Conservation (phyloP, 2,113 vertebrate species). For the Girardinichthys multiradiatus region DNA sequence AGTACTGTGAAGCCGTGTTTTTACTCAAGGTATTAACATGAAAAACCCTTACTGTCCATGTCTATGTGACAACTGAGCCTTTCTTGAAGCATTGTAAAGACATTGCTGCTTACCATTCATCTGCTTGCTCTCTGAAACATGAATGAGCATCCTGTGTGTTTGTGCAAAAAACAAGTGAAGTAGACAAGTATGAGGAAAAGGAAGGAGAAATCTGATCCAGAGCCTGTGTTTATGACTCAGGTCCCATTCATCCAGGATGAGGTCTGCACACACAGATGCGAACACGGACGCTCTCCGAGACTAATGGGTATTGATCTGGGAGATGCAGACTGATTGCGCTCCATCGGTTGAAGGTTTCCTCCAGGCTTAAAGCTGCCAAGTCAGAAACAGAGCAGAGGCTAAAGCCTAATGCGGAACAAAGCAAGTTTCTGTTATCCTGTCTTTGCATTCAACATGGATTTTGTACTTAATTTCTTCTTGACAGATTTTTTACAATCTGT, state of each 20-base stretch:
- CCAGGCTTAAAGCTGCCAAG: conserved; percentile 65
- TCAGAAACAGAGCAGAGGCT: conserved; percentile 60
- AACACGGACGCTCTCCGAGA: conserved; percentile 6
- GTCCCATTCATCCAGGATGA: conserved; percentile 66
- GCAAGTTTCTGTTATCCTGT: conserved; percentile 44
- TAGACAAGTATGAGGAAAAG: conserved; percentile 31
- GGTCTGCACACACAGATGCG: conserved; percentile 27
- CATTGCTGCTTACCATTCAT: conserved; percentile 37
- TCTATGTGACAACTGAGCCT: not conserved
- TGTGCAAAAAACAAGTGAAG: conserved; percentile 31
- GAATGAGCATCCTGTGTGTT: conserved; percentile 46
- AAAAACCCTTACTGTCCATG: not conserved
- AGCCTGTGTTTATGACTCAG: conserved; percentile 70
- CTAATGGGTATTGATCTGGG: conserved; percentile 79
- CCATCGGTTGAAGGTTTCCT: conserved; percentile 66
- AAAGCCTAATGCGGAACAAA: conserved; percentile 38
- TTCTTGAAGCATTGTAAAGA: conserved; percentile 54
- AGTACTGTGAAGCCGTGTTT: no score
- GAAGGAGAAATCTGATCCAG: conserved; percentile 67
- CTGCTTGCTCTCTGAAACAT: conserved; percentile 35
- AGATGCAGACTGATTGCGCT: conserved; percentile 73
- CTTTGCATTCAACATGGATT: conserved; percentile 3
- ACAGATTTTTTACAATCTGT: not conserved
- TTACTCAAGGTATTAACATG: not conserved
- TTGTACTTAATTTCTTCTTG: not conserved